Evolutionary conservation across 2,113 vertebrate species (phyloP).

Genomic region (Emydocephalus ijimae): DNA sequence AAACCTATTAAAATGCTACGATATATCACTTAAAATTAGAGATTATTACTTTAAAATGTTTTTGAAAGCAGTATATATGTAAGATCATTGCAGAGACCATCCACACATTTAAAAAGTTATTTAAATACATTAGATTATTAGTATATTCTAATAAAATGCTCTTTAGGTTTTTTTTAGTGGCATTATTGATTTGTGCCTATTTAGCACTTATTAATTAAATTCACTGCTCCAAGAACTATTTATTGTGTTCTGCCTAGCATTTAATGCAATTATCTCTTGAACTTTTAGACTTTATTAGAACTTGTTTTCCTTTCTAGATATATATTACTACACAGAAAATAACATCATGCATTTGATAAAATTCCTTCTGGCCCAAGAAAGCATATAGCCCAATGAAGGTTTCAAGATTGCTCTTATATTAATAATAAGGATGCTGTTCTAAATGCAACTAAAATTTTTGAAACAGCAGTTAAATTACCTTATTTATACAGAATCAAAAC

Average conservation of each 20-base stretch:
- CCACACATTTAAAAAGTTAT: neutral
- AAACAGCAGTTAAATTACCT: neutral
- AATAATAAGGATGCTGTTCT: neutral
- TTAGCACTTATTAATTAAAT: neutral
- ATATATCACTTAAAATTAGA: neutral
- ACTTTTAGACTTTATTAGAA: neutral
- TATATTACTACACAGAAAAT: neutral
- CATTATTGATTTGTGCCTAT: neutral
- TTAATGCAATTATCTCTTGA: neutral
- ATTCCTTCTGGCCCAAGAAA: neutral
- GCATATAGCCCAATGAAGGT: neutral
- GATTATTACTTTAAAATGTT: neutral
- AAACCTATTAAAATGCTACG: neutral
- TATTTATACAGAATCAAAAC: neutral
- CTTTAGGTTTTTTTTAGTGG: neutral
- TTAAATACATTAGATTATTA: neutral
- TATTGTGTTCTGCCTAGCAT: neutral
- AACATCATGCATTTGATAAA: neutral
- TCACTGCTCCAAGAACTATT: neutral
- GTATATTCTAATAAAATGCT: neutral
- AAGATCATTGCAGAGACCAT: neutral
- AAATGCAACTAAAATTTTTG: neutral
- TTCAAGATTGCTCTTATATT: neutral
- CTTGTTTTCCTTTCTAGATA: neutral
- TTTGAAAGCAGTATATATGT: neutral